These are phyloP conservation scores for Sigmodon hispidus DNA, from an alignment of 2,113 vertebrate genomes.

Conservation along the genomic window DNA sequence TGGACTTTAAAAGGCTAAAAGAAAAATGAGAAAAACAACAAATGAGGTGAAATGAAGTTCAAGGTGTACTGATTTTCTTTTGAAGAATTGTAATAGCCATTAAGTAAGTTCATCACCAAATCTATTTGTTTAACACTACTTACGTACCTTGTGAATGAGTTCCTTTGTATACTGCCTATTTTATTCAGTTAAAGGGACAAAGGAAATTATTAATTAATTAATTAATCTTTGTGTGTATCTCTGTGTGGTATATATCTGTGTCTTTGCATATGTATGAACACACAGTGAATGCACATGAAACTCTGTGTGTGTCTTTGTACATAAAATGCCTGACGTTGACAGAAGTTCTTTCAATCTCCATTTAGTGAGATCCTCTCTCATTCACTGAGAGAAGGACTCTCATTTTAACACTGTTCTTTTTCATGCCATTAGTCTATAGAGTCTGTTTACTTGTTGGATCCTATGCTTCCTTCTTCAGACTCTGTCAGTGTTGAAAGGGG, in stretches of 20 bases:
- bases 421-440: not conserved
- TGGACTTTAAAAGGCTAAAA: not conserved
- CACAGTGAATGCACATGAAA: not conserved
- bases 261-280: not conserved
- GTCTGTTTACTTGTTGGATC: not conserved
- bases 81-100: not conserved
- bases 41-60: not conserved
- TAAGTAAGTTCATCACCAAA: constrained; percentile 1
- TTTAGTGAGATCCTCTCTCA: no score
- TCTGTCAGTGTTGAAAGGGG: accelerated
- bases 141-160: not conserved
- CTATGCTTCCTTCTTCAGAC: not conserved
- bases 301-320: not conserved
- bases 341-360: no score
- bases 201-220: not conserved
- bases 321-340: no score
- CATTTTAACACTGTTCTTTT: not conserved
- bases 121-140: not conserved
- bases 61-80: not conserved
- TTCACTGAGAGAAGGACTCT: not conserved
- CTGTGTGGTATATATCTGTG: not conserved
- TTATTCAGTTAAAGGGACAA: not conserved
- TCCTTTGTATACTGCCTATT: not conserved
- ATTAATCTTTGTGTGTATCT: not conserved
- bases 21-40: not conserved